Conservation (phyloP, 2,888 invertebrate genomes). For the Tubiluchus corallicola region DNA sequence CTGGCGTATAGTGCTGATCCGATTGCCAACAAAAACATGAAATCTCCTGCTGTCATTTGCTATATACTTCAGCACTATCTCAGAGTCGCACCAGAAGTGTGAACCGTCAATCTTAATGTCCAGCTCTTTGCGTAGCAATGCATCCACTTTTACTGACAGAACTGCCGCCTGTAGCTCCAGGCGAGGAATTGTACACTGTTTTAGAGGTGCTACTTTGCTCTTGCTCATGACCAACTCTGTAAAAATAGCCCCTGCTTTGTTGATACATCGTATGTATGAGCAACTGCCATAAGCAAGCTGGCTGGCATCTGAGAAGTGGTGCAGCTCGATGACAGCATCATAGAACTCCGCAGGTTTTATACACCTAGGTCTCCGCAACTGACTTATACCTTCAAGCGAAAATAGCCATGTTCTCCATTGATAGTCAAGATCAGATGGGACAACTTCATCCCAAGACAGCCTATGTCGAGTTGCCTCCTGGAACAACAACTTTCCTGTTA, state of each 20-base stretch:
- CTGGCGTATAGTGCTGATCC: too few species aligned
- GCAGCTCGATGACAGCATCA: conserved; percentile 6
- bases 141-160: too few species aligned
- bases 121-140: too few species aligned
- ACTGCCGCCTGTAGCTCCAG: conserved; percentile 9
- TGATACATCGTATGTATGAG: too few species aligned
- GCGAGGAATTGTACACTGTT: conserved; percentile 6
- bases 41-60: too few species aligned
- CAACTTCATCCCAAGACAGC: background rate
- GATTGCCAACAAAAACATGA: too few species aligned
- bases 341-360: conserved; percentile 5
- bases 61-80: too few species aligned
- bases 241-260: too few species aligned
- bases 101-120: too few species aligned
- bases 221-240: conserved; percentile 9
- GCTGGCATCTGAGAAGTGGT: conserved; percentile 9
- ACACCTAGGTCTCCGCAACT: background rate
- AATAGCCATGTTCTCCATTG: background rate
- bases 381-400: background rate
- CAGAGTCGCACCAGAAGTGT: too few species aligned
- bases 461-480: background rate
- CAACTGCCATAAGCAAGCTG: conserved; percentile 4
- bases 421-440: background rate
- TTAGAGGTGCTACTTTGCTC: conserved; percentile 7
- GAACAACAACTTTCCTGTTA: background rate